Conservation (phyloP, 2,113 vertebrate genomes). For the Taurulus bubalis region DNA sequence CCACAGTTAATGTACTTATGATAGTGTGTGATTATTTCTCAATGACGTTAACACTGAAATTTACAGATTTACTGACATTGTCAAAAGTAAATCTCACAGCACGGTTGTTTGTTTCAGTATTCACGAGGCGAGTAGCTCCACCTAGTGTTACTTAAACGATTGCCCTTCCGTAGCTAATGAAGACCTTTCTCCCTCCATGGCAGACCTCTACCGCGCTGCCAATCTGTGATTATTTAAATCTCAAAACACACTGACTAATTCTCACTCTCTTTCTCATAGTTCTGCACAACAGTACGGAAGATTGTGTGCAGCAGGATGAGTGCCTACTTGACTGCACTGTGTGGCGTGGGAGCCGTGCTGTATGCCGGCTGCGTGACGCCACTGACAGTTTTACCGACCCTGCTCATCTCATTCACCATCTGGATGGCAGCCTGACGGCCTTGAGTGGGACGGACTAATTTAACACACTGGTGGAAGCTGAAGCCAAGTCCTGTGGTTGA, state of each 20-base stretch:
- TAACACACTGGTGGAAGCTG: not conserved
- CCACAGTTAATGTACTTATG: not conserved
- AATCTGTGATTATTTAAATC: not conserved
- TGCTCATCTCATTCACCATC: constrained; percentile 82
- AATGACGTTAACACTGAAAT: not conserved
- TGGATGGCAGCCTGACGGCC: constrained; percentile 85
- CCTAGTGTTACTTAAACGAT: constrained; percentile 69
- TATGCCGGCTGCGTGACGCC: constrained; percentile 71
- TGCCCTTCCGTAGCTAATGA: not conserved
- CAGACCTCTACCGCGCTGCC: too few species aligned
- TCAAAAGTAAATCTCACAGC: not conserved
- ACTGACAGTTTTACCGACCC: constrained; percentile 55
- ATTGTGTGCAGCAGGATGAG: constrained; percentile 79
- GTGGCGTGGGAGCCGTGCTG: constrained; percentile 64
- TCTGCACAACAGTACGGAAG: constrained; percentile 83
- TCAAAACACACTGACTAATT: not conserved
- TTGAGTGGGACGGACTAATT: not conserved
- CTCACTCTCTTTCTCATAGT: constrained; percentile 61
- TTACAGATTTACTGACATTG: not conserved
- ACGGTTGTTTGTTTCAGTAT: not conserved
- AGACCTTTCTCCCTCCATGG: not conserved
- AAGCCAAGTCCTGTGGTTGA: not conserved
- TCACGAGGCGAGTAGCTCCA: constrained; percentile 54
- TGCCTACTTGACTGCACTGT: constrained; percentile 73
- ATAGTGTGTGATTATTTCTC: not conserved